These are phyloP conservation scores for Cyanoderma ruficeps DNA, from an alignment of 2,113 vertebrate species.

Conservation along the genomic window DNA sequence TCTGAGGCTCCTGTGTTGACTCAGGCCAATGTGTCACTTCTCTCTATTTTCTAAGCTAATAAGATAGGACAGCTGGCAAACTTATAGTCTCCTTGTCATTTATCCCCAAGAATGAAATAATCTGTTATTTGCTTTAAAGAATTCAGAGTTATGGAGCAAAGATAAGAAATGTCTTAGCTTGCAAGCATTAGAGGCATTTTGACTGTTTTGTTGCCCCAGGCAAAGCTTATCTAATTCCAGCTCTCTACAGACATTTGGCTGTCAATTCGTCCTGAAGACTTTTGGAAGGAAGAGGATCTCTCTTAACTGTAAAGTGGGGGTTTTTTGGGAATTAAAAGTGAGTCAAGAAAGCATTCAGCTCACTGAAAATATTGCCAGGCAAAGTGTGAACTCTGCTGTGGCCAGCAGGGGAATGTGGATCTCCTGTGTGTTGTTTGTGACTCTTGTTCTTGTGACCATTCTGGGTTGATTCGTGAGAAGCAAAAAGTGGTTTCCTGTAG, in stretches of 20 bases:
- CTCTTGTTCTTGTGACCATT: not conserved
- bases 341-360: not conserved
- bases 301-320: not conserved
- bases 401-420: not conserved
- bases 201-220: conserved; percentile 16
- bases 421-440: not conserved
- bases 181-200: conserved; percentile 39
- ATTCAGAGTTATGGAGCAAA: conserved; percentile 8
- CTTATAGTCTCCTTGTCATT: not conserved
- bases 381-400: not conserved
- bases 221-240: conserved; percentile 47
- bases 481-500: not conserved
- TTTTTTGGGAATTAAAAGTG: not conserved
- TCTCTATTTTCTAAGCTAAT: not conserved
- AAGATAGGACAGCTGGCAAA: conserved; percentile 32
- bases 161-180: conserved; percentile 52
- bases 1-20: not conserved
- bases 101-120: conserved; percentile 19
- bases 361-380: not conserved
- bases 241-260: conserved; percentile 45
- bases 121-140: conserved; percentile 43
- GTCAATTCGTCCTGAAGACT: conserved; percentile 15
- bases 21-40: not conserved
- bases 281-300: conserved; percentile 33
- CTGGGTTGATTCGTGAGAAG: not conserved